These are phyloP conservation scores for Anthrax anthrax DNA, from an alignment of 2,888 invertebrate species.

Conservation along the genomic window DNA sequence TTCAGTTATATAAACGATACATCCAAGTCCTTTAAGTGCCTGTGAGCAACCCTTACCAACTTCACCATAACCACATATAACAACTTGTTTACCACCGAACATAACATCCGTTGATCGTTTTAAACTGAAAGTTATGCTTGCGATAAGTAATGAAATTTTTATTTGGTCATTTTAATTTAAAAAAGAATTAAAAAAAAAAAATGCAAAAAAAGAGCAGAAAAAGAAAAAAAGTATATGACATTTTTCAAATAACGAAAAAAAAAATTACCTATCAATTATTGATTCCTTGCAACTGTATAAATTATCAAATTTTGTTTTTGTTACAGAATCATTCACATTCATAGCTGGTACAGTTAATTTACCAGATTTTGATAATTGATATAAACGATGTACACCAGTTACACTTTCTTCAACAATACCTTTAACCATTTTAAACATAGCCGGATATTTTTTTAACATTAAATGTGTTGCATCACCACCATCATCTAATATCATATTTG, in stretches of 20 bases:
- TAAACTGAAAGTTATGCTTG: constrained; percentile 26
- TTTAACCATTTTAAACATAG: constrained; percentile 86
- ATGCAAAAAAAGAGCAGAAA: no score
- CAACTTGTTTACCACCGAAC: constrained; percentile 95
- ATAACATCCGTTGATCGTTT: constrained; percentile 59
- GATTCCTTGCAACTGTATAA: constrained; percentile 90
- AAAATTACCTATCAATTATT: constrained; percentile 64
- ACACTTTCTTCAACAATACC: constrained; percentile 96
- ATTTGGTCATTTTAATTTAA: no score
- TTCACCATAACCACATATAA: constrained; percentile 93
- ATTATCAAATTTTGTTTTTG: constrained; percentile 96
- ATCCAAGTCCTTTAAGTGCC: constrained; percentile 85
- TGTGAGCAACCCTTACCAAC: constrained; percentile 96
- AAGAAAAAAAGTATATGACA: no score
- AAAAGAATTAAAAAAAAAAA: no score
- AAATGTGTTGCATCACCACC: constrained; percentile 94
- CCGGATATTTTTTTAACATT: constrained; percentile 89
- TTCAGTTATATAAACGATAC: constrained; percentile 78
- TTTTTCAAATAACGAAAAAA: no score
- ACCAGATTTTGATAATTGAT: constrained; percentile 87
- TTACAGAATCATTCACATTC: constrained; percentile 97
- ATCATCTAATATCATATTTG: constrained; percentile 95
- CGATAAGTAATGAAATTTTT: background rate
- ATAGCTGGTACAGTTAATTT: constrained; percentile 92
- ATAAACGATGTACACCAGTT: constrained; percentile 93